These are phyloP conservation scores for Drosophila macrothrix DNA, from an alignment of 2,888 invertebrate species.

Conservation along the genomic window DNA sequence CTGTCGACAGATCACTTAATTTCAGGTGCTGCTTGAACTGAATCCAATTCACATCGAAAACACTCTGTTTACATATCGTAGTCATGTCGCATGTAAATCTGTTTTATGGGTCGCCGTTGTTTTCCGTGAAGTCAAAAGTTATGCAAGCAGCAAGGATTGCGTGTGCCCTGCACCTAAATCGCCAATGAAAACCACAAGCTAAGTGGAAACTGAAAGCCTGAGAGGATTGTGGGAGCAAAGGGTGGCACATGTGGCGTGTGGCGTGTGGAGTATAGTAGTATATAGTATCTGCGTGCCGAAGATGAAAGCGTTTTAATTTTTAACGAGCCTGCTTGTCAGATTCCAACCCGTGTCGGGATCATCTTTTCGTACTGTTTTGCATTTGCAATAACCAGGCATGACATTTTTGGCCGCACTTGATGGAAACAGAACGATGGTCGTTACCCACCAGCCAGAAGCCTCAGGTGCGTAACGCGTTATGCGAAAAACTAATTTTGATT, in stretches of 20 bases:
- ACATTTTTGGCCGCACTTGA: conserved; percentile 36
- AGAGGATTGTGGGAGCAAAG: background rate
- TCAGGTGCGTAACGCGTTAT: conserved; percentile 28
- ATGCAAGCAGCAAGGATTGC: conserved; percentile 61
- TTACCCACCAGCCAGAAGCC: conserved; percentile 32
- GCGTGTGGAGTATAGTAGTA: background rate
- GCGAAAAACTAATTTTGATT: conserved; percentile 74
- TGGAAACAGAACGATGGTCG: conserved; percentile 54
- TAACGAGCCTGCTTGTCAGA: conserved; percentile 54
- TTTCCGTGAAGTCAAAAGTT: conserved; percentile 57
- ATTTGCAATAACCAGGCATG: conserved; percentile 49
- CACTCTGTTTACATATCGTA: background rate
- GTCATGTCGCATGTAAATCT: conserved; percentile 65
- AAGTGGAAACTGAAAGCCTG: conserved; percentile 10
- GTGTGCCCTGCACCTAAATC: conserved; percentile 69
- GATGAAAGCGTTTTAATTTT: conserved; percentile 70
- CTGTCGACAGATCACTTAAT: background rate
- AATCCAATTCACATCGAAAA: conserved; percentile 1
- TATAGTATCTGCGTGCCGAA: conserved; percentile 17
- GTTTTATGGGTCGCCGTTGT: conserved; percentile 46
- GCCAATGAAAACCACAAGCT: conserved; percentile 47
- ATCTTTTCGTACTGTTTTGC: conserved; percentile 50
- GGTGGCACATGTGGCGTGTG: conserved; percentile 35
- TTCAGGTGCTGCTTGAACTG: conserved; percentile 14
- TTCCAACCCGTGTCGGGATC: conserved; percentile 31